Percentiles rank a stretch among this genome's conserved stretches.
phyloP scores from a whole-genome alignment of 2,113 vertebrate genomes.

The Semnornis frantzii region DNA sequence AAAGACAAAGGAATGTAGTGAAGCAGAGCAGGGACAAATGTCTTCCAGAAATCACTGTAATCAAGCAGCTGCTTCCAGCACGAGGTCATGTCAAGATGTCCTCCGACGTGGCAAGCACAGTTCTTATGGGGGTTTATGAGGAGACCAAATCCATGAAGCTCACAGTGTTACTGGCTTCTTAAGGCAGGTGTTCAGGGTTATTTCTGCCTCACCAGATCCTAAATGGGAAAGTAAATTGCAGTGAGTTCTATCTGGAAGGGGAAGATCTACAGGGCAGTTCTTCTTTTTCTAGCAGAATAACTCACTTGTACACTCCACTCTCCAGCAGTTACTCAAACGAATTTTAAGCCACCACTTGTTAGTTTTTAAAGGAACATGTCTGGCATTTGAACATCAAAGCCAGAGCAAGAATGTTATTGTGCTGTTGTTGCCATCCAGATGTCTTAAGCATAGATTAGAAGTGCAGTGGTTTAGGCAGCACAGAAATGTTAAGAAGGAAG shows the following conservation, averaged over 20 bases:
- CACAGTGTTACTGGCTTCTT: not conserved
- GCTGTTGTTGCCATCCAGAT: not conserved
- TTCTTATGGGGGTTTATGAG: not conserved
- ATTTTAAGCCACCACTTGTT: not conserved
- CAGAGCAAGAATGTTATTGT: not conserved
- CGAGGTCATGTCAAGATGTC: conserved; percentile 38
- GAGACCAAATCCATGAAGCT: not conserved
- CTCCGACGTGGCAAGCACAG: not conserved
- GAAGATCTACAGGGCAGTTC: not conserved
- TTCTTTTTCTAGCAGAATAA: not conserved
- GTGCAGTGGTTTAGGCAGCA: not conserved
- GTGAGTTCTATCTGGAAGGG: not conserved
- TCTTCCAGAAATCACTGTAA: conserved; percentile 46
- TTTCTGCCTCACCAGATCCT: not conserved
- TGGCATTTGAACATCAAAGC: not conserved
- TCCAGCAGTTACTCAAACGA: not conserved
- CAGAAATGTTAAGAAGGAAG: not conserved
- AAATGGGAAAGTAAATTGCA: not conserved
- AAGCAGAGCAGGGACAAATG: conserved; percentile 45
- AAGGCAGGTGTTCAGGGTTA: not conserved
- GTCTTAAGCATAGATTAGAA: not conserved
- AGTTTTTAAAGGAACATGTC: not conserved
- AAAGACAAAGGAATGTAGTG: conserved; percentile 6
- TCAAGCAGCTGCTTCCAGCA: conserved; percentile 40
- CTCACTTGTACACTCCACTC: not conserved